Conservation (phyloP, 2,888 invertebrate species). For the Ochropacha duplaris region DNA sequence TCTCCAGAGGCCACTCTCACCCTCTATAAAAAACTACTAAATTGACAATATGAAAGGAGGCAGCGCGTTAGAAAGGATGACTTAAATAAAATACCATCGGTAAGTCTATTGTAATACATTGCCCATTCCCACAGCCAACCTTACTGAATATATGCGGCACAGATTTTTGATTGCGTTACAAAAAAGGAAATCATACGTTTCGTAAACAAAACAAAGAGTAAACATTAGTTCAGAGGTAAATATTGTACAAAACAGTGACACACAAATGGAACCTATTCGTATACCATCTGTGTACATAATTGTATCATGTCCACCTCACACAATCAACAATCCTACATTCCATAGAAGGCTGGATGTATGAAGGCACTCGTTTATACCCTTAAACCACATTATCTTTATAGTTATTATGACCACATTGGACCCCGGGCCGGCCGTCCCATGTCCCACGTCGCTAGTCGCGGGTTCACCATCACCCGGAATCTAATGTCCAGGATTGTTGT, state of each 20-base stretch:
- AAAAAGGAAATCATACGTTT: conserved; percentile 25
- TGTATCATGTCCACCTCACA: conserved; percentile 57
- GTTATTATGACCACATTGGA: conserved; percentile 39
- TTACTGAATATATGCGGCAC: conserved; percentile 34
- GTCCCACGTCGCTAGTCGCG: conserved; percentile 9
- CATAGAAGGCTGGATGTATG: conserved; percentile 78
- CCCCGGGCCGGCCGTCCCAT: conserved; percentile 18
- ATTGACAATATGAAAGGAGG: conserved; percentile 21
- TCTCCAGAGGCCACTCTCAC: background rate
- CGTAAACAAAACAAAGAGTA: conserved; percentile 13
- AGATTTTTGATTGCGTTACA: conserved; percentile 46
- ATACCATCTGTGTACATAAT: conserved; percentile 44
- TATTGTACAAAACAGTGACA: conserved; percentile 7
- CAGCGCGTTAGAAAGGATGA: conserved; percentile 27
- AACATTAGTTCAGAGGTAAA: conserved; percentile 10
- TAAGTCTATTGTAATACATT: conserved; percentile 43
- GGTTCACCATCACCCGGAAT: conserved; percentile 16
- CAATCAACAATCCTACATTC: conserved; percentile 73
- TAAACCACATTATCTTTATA: conserved; percentile 58
- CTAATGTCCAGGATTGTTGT: conserved; percentile 45
- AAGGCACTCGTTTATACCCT: conserved; percentile 81
- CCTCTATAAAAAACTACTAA: conserved; percentile 15
- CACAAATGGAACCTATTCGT: conserved; percentile 30
- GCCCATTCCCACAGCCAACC: conserved; percentile 43
- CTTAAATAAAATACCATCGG: conserved; percentile 43